Evolutionary conservation across 1,140 invertebrate species (phyloP).

Genomic region (Brachionus paranguensis): DNA sequence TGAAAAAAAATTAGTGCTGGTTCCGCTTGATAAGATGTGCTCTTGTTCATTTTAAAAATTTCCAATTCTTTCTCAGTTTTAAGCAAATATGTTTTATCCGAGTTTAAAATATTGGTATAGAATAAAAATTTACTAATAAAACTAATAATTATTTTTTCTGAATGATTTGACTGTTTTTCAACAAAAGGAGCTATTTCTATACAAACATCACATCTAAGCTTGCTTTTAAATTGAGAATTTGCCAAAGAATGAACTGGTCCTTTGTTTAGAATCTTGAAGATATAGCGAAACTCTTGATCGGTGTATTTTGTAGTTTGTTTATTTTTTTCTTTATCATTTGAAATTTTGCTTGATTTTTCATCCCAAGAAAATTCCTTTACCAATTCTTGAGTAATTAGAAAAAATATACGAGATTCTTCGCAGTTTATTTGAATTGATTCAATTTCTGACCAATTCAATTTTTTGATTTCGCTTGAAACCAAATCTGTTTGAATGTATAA

Average conservation of each 20-base stretch:
- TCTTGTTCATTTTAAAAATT: not conserved
- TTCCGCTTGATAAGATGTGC: not conserved
- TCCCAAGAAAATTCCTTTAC: not conserved
- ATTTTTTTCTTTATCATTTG: not conserved
- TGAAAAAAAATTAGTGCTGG: not conserved
- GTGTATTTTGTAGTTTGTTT: not conserved
- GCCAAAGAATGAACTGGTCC: not conserved
- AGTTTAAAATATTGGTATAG: not conserved
- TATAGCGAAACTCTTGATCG: not conserved
- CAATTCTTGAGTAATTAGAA: conserved; percentile 8
- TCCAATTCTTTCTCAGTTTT: not conserved
- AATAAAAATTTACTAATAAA: not conserved
- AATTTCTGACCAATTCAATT: not conserved
- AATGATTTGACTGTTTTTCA: not conserved
- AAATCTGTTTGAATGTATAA: conserved; percentile 12
- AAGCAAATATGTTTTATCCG: not conserved
- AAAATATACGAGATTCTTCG: not conserved
- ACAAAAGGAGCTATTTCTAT: not conserved
- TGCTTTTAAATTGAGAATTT: conserved; percentile 24
- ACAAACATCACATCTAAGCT: not conserved
- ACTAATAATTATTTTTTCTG: not conserved
- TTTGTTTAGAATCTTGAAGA: not conserved
- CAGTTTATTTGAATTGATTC: not conserved
- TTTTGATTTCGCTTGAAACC: not conserved
- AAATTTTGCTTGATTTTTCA: not conserved